These are phyloP conservation scores for Neotoma lepida DNA, from an alignment of 2,113 vertebrate genomes.

Conservation along the genomic window DNA sequence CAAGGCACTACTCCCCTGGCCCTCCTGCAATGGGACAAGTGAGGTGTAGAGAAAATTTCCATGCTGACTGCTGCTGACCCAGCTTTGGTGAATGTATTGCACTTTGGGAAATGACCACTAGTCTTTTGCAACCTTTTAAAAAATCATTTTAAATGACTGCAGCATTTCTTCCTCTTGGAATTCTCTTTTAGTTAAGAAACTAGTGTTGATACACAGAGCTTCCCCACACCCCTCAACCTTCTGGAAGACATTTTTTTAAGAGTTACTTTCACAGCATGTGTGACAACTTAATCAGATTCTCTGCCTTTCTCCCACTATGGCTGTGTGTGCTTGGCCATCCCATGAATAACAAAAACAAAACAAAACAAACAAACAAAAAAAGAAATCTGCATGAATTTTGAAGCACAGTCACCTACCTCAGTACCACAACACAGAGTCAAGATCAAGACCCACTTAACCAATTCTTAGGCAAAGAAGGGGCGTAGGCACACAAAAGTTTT, in stretches of 20 bases:
- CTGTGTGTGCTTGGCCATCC: neutral
- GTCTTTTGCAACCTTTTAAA: neutral
- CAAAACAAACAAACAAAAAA: neutral
- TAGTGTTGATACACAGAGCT: neutral
- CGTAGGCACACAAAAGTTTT: neutral
- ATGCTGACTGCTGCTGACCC: neutral
- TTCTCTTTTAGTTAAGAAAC: slow-evolving; percentile 40
- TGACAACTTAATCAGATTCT: neutral
- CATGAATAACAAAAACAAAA: neutral
- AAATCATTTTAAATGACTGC: neutral
- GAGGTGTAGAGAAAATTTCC: neutral
- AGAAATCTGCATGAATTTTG: neutral
- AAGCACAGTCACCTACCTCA: neutral
- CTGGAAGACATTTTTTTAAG: slow-evolving; percentile 48
- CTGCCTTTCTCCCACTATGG: neutral
- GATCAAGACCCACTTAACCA: neutral
- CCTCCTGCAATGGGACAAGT: neutral
- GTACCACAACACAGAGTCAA: neutral
- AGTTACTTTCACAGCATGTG: slow-evolving; percentile 33
- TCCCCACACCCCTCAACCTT: neutral
- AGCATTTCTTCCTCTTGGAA: slow-evolving; percentile 45
- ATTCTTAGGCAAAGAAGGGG: slow-evolving; percentile 10
- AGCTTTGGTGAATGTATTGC: neutral
- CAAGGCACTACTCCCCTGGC: neutral
- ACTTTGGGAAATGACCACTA: slow-evolving; percentile 28